Base-by-base conservation (phyloP, 2,888 invertebrate genomes). In the Xanthorhoe designata region DNA sequence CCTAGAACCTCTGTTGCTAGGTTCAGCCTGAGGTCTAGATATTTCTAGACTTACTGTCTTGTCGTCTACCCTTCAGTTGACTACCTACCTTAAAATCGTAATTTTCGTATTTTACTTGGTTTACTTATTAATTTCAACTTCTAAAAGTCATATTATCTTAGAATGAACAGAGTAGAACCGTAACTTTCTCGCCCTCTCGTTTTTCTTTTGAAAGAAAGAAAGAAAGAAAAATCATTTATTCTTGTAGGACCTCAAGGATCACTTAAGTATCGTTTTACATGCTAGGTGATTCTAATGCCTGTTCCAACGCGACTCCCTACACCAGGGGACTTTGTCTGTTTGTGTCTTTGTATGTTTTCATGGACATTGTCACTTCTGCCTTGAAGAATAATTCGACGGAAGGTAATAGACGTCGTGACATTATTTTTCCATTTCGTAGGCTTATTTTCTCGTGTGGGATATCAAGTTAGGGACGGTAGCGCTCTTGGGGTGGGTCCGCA, bases 391-490 rank as follows among this genome's bases (percentile, higher is more conserved):
- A 77, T 60, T 79, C 75, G 80, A 81, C 75, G 74, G 74, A 77
- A 79, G 69, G 77, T 82, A 85, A 87, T 87, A 85, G 82, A 89
- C 80, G 85, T 85, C 85, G 73, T 76, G 82, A 88, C 88, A 90
- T 92, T 91, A 91, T 91, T 91, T 92, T 91, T 91, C 90, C 89
- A 91, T 91, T 91, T 90, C 82, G 87, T 87, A 82, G 89, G 90
- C 91, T 92, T 92, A 92, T 91, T 91, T 92, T 92, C 88, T 92
- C 90, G 86, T 87, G 84, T 84, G 85, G 87, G 89, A 91, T 92
- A 92, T 92, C 90, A 91, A 92, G 92, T 91, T 91, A 88, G 89
- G 90, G 91, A 86, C 81, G 87, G 87, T 81, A 84, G 84, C 83
- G 85, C 84, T 81, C 82, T 78, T 80, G 84, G 88, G 86, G 83